These are phyloP conservation scores for Caenorhabditis panamensis DNA, from an alignment of 2,888 invertebrate genomes.

Conservation along the genomic window DNA sequence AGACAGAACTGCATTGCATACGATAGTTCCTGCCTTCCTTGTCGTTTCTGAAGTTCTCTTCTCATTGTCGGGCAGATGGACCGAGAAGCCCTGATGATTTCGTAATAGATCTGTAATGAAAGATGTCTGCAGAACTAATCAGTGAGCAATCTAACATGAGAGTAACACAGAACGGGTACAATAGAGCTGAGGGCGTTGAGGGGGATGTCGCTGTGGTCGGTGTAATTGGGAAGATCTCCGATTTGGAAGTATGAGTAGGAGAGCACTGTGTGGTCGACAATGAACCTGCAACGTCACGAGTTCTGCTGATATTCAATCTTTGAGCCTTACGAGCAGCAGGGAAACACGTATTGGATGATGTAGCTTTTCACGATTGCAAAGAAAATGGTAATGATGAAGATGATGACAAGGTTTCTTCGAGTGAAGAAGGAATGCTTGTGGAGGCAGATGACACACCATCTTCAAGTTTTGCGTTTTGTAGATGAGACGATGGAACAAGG, in stretches of 20 bases:
- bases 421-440: constrained; percentile 37
- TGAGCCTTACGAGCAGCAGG: constrained; percentile 61
- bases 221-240: constrained; percentile 57
- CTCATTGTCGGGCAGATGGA: constrained; percentile 21
- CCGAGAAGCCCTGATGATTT: constrained; percentile 24
- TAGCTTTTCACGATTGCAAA: constrained; percentile 50
- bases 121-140: no score
- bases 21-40: constrained; percentile 38
- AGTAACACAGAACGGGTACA: constrained; percentile 57
- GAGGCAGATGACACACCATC: constrained; percentile 60
- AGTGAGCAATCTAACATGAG: constrained; percentile 5
- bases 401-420: constrained; percentile 14
- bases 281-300: constrained; percentile 48
- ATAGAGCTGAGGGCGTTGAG: constrained; percentile 62
- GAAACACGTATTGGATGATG: constrained; percentile 63
- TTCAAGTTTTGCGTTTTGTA: background rate
- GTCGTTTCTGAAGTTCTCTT: constrained; percentile 7
- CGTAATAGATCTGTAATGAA: constrained; percentile 23
- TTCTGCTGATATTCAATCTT: background rate
- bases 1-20: constrained; percentile 61
- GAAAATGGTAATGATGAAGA: constrained; percentile 26
- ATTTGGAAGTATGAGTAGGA: constrained; percentile 62
- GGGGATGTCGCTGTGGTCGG: constrained; percentile 67
- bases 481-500: background rate
- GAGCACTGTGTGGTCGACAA: constrained; percentile 59